These are phyloP conservation scores for Actinia tenebrosa DNA, from an alignment of 64 coral and sea anemone genomes.

Conservation along the genomic window DNA sequence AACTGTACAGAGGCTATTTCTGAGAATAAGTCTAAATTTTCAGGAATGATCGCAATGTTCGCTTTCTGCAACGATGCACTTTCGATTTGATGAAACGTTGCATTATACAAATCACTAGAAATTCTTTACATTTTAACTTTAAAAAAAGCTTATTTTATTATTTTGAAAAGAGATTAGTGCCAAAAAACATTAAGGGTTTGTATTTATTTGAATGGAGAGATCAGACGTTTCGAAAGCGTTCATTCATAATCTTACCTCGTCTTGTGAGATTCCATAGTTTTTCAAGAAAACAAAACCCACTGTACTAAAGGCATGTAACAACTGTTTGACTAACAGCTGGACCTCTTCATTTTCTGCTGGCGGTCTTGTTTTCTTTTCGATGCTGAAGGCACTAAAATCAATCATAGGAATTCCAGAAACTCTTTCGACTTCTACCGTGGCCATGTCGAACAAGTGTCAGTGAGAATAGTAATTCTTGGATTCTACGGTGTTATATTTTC, in stretches of 20 bases:
- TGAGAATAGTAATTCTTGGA: no score
- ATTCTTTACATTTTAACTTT: no score
- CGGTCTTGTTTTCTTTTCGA: slow-evolving; percentile 14
- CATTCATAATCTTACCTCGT: neutral
- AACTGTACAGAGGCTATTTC: no score
- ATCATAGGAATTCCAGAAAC: slow-evolving; percentile 40
- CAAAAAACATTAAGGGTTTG: no score
- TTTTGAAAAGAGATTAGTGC: no score
- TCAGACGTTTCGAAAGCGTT: neutral
- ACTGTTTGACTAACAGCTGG: slow-evolving; percentile 28
- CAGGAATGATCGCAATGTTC: no score
- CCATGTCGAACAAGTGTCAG: neutral
- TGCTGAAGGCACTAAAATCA: slow-evolving; percentile 40
- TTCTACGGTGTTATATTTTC: no score
- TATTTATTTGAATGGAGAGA: neutral
- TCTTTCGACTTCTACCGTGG: slow-evolving; percentile 8
- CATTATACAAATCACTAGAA: no score
- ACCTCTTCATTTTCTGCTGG: slow-evolving; percentile 7
- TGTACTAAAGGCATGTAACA: slow-evolving; percentile 48
- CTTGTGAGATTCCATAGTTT: slow-evolving; percentile 50
- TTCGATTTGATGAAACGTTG: no score
- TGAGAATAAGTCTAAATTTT: no score
- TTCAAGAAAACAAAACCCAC: slow-evolving; percentile 62
- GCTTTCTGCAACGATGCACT: no score
- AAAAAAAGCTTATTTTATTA: no score